Base-by-base conservation (phyloP, 2,888 invertebrate species). In the Hoplodrina blanda region DNA sequence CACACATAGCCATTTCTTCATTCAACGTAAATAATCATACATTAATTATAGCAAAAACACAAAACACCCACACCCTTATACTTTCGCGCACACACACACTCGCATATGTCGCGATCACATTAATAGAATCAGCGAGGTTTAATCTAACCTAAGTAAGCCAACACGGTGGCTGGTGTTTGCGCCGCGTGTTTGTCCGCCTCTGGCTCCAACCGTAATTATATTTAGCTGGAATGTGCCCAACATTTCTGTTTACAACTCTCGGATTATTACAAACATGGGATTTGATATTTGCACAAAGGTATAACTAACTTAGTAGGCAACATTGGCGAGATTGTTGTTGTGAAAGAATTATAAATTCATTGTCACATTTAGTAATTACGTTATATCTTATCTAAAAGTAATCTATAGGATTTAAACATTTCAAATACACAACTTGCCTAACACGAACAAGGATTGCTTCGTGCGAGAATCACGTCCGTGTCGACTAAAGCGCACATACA, bases 121-220 rank as follows among this genome's bases (percentile, higher is more conserved):
- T 66, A 71, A 72, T 66, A 54, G 37, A 65, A 77, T 77, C 75
- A 71, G 64, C 49, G 64, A 46, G 64, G 25, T 76, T 76, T 78
- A 76, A 76, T 72, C 76, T 62, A 65, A 78, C 72, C 72, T 61
- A 78, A 78, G 75, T 78, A 44, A 64, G 72, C 19, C 62, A 76
- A 78, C 72, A 46, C 57, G 49, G 56, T 37, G 65, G 49, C 33
- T 7, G 37, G 30, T 78, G 76, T 76, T 78, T 72, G 76, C 57
- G n/a, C 62, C 50, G 19, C 52, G 65, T 72, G 61, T 76, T 76
- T 76, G 75, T 8, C 41, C 54, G 57, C 73, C 62, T 19, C 73
- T 30, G 52, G 62, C 44, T 20, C 41, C 20, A 11, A 53, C 64
- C 56, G 53, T 78, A 66, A 76, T 76, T 72, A 72, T 78, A 66